Evolutionary conservation across 2,113 vertebrate species (phyloP), one percentile per base, ranked within the genome.

Genomic region (Sterrhoptilus dennistouni): DNA sequence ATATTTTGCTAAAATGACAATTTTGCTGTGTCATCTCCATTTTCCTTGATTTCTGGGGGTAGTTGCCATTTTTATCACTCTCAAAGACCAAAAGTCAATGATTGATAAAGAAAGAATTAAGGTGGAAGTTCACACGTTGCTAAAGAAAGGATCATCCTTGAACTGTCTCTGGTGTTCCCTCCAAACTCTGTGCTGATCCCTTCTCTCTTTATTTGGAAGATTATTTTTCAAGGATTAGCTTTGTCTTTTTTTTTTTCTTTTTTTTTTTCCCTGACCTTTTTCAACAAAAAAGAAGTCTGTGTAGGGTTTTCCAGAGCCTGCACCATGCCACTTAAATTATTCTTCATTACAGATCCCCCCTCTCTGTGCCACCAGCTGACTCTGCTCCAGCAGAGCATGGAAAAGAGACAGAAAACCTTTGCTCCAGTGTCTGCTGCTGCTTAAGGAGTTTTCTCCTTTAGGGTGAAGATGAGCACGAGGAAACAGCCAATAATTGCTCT

Each of bases 221-320:
- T 83, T 86, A 72, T 89, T 96, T 94, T 72, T 85, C 29, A 40
- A 69, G 40, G 49, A 61, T 92, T 64, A 42, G 8, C n/a, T 64
- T 90, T 52, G 35, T 86, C 21, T 12, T 1, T 54, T 21, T 45
- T 11, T 31, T 33, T 14, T 11, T 10, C 14, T 36, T 22, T 54
- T 40, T 56, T 12, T 20, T 1, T 1, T 11, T 8, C 21, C 13
- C 13, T 3, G 10, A 27, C 8, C 25, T 45, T 71, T 82, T 90
- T 35, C 12, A 83, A 76, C 61, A 50, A 52, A 53, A 53, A n/a
- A 49, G 65, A 33, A 16, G 1, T n/a, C 45, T 56, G 25, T 53
- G 17, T 65, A 23, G 47, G 29, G 10, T 57, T 81, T 76, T 92
- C 38, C 42, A 72, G 77, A 49, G 82, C 38, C 60, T n/a, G 23